Percentiles rank a stretch among this genome's conserved stretches.
Conservation (phyloP, 2,888 invertebrate genomes). For the Orthosia cruda region DNA sequence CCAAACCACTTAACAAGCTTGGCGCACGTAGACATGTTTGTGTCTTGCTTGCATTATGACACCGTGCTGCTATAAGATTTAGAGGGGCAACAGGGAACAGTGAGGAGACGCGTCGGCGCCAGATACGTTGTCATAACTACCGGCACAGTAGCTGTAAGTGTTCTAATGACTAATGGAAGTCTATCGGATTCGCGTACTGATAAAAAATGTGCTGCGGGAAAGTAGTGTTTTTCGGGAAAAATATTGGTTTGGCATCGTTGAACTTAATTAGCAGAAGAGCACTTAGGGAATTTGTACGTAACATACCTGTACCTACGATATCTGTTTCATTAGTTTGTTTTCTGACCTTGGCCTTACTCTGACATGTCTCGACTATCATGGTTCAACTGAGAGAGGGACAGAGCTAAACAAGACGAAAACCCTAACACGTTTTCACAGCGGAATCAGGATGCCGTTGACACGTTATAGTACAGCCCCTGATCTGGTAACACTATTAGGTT, state of each 20-base stretch:
- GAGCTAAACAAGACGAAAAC: neutral
- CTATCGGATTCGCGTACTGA: slow-evolving; percentile 38
- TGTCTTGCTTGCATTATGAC: slow-evolving; percentile 92
- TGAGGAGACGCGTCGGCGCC: slow-evolving; percentile 90
- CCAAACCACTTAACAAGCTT: slow-evolving; percentile 92
- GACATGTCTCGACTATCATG: neutral
- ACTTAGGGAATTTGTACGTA: neutral
- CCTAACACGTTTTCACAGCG: neutral
- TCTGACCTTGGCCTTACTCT: neutral
- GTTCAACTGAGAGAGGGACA: neutral
- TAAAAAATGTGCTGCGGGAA: slow-evolving; percentile 24
- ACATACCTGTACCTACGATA: too few relatives aligned
- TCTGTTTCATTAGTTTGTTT: neutral
- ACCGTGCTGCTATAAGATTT: slow-evolving; percentile 91
- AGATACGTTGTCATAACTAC: slow-evolving; percentile 81
- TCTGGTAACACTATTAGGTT: neutral
- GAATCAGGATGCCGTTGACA: neutral
- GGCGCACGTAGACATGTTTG: slow-evolving; percentile 91
- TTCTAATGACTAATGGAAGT: slow-evolving; percentile 71
- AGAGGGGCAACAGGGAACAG: slow-evolving; percentile 90
- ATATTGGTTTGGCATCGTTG: neutral
- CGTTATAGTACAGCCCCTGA: too few relatives aligned
- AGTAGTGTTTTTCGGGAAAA: neutral
- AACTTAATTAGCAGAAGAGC: neutral
- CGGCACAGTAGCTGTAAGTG: slow-evolving; percentile 70